Evolutionary conservation across 2,888 invertebrate genomes (phyloP), one percentile per base, ranked within the genome.

Genomic region (Tuberolachnus salignus): DNA sequence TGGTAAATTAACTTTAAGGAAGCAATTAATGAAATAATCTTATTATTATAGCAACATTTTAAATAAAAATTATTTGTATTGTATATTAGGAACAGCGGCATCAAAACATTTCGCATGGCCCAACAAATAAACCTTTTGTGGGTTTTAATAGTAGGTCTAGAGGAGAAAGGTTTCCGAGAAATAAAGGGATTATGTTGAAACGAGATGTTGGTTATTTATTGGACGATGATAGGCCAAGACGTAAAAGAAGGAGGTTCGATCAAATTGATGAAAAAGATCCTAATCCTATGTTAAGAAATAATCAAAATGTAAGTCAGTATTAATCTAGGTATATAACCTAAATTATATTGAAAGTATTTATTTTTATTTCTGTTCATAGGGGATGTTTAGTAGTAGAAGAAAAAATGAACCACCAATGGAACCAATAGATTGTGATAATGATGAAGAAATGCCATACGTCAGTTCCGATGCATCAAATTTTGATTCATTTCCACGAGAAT

Each of bases 181-280:
- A 59, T 34, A 78, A 78, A 59, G 69, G 78, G 1, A 8, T 21
- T 61, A 16, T 78, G 21, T 69, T 78, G 42, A 78, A 78, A 78
- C 21, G 78, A 51, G 78, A 78, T 69, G 19, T 69, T 57, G 42
- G 67, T 4, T 69, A 78, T 69, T 23, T 16, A 42, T 42, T 78
- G n/a, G 78, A 78, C 23, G 78, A 78, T 53, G 78, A 78, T 67
- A 67, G 78, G n/a, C 69, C 78, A 59, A 78, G 78, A 19, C 78
- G 78, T n/a, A 78, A 78, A 9, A 69, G 78, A 51, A 55, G 78
- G 14, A 69, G 67, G 59, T 78, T 78, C 69, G 78, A 78, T 78
- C 57, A 59, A 4, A 49, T n/a, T 6, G 78, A 78, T 21, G 78
- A 78, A 59, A 78, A 78, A 69, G 78, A 67, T 21, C 6, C 59